Base-by-base conservation (phyloP, 2,888 invertebrate species). In the Seira musarum region DNA sequence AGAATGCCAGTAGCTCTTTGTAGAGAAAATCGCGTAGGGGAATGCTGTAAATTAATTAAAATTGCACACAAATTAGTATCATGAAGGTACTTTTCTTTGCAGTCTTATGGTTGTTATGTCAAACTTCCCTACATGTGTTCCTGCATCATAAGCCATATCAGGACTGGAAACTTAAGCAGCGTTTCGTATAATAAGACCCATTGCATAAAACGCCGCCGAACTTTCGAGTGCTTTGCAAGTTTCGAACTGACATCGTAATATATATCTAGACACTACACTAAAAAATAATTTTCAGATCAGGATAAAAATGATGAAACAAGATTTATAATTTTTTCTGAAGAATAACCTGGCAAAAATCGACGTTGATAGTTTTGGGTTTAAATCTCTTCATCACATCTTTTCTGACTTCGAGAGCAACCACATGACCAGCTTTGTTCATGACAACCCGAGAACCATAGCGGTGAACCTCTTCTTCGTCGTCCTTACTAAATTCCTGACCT, bases 271-370 rank as follows among this genome's bases (percentile, higher is more conserved):
- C 78, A 78, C 70, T 76, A 21, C 17, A 73, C 1, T 46, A n/a
- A n/a, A n/a, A n/a, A n/a, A n/a, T n/a, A n/a, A n/a, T n/a, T n/a
- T n/a, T n/a, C n/a, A n/a, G n/a, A n/a, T n/a, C n/a, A n/a, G n/a
- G n/a, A n/a, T n/a, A n/a, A n/a, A n/a, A n/a, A n/a, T n/a, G n/a
- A n/a, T n/a, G n/a, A n/a, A n/a, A n/a, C n/a, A n/a, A n/a, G n/a
- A n/a, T n/a, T n/a, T n/a, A n/a, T n/a, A n/a, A n/a, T n/a, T n/a
- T n/a, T n/a, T n/a, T n/a, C 10, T 3, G 15, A 22, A 24, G 19
- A 17, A 19, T 24, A 66, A 76, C 76, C 65, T 67, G 71, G n/a
- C 78, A 78, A n/a, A 71, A 21, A 25, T 71, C 78, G 0, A n/a
- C n/a, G 10, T 49, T 21, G 0, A 57, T 1, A 13, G 35, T 6